These are phyloP conservation scores for Molossus alvarezi DNA, from an alignment of 2,797 vertebrate species.

Conservation along the genomic window DNA sequence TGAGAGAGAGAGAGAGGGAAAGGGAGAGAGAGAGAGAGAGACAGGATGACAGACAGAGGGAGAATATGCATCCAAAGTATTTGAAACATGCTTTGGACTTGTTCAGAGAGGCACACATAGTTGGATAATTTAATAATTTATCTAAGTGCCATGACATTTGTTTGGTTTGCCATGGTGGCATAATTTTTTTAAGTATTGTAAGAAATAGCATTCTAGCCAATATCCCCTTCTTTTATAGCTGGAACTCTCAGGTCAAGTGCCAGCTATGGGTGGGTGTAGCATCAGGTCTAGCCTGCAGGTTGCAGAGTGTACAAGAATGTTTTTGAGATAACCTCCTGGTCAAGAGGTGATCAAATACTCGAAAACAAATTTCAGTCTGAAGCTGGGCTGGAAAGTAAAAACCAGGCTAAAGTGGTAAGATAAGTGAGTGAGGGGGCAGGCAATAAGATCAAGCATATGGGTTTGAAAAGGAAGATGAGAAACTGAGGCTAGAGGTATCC, in stretches of 20 bases:
- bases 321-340: not conserved
- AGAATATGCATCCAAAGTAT: not conserved
- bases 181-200: not conserved
- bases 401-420: not conserved
- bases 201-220: not conserved
- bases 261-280: not conserved
- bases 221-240: not conserved
- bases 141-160: not conserved
- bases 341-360: not conserved
- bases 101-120: not conserved
- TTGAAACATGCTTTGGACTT: not conserved
- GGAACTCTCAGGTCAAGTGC: not conserved
- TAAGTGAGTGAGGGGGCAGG: not conserved
- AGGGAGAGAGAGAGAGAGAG: not conserved
- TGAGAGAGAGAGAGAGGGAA: no score
- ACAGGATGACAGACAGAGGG: not conserved
- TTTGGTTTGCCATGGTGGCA: not conserved
- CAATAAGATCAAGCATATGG: not conserved
- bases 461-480: slow-evolving; percentile 9
- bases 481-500: not conserved
- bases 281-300: not conserved
- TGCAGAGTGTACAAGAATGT: not conserved
- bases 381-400: not conserved
- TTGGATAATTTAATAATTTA: slow-evolving; percentile 27
- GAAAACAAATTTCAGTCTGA: slow-evolving; percentile 7